Conservation (phyloP, 1,140 invertebrate genomes). For the Cotesia typhae region DNA sequence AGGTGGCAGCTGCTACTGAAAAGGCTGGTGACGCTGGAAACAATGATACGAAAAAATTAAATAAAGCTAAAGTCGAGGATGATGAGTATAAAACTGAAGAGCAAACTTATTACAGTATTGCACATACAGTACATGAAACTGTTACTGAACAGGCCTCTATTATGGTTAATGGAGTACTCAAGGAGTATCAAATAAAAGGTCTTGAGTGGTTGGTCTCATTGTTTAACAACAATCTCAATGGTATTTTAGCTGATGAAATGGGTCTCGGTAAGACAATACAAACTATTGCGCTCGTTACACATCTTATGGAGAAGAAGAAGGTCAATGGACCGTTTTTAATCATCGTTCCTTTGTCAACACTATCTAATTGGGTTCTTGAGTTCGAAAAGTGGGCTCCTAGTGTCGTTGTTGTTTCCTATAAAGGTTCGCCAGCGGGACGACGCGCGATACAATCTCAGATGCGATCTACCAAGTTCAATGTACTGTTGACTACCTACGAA, state of each 20-base stretch:
- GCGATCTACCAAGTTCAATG: conserved; percentile 94
- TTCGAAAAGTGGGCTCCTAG: conserved; percentile 99
- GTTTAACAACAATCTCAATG: conserved; percentile 98
- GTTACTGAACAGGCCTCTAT: conserved; percentile 93
- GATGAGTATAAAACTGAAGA: conserved; percentile 92
- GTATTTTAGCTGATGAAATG: conserved; percentile 97
- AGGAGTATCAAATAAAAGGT: conserved; percentile 97
- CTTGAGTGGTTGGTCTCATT: conserved; percentile 98
- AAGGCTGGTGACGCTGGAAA: conserved; percentile 69
- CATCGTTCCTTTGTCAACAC: conserved; percentile 96
- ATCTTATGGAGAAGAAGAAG: conserved; percentile 98
- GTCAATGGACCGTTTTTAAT: conserved; percentile 97
- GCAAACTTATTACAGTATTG: conserved; percentile 91
- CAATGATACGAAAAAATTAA: conserved; percentile 80
- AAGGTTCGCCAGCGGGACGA: conserved; percentile 88
- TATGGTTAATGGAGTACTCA: conserved; percentile 91
- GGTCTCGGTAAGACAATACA: conserved; percentile 98
- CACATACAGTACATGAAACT: conserved; percentile 92
- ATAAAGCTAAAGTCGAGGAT: conserved; percentile 80
- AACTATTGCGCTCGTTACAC: conserved; percentile 94
- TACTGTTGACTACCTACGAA: conserved; percentile 97
- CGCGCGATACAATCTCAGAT: conserved; percentile 88
- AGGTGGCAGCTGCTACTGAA: conserved; percentile 29
- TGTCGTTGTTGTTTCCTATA: conserved; percentile 93
- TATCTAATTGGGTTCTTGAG: conserved; percentile 98